Conservation (phyloP, 2,113 vertebrate species). For the Nothocercus julius region DNA sequence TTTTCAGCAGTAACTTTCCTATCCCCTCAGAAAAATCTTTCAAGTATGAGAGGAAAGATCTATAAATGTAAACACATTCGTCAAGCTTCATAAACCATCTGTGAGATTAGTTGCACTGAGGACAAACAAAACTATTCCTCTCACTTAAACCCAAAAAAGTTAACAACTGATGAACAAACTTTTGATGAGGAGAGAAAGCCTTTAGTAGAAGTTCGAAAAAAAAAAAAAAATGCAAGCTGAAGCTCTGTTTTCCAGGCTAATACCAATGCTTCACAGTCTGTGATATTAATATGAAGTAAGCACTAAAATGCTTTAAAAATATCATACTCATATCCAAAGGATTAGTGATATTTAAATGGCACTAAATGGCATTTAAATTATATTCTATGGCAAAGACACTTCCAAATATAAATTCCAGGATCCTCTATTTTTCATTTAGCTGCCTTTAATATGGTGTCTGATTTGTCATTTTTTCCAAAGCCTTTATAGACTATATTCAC, state of each 20-base stretch:
- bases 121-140: neutral
- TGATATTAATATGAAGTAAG: neutral
- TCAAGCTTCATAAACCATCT: constrained; percentile 1
- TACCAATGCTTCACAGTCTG: neutral
- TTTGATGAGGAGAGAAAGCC: neutral
- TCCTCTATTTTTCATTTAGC: neutral
- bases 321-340: neutral
- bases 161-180: neutral
- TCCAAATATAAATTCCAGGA: neutral
- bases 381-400: neutral
- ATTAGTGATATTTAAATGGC: neutral
- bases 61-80: constrained; percentile 18
- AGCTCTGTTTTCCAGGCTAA: neutral
- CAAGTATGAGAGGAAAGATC: neutral
- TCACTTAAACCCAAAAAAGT: neutral
- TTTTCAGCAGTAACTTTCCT: neutral
- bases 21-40: neutral
- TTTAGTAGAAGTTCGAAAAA: neutral
- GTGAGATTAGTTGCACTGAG: neutral
- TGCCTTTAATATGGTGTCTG: neutral
- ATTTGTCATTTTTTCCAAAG: neutral
- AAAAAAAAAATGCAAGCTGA: neutral
- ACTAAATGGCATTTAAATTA: neutral
- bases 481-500: neutral
- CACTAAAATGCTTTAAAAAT: neutral